These are phyloP conservation scores for Allacma fusca DNA, from an alignment of 2,888 invertebrate species.

Conservation along the genomic window DNA sequence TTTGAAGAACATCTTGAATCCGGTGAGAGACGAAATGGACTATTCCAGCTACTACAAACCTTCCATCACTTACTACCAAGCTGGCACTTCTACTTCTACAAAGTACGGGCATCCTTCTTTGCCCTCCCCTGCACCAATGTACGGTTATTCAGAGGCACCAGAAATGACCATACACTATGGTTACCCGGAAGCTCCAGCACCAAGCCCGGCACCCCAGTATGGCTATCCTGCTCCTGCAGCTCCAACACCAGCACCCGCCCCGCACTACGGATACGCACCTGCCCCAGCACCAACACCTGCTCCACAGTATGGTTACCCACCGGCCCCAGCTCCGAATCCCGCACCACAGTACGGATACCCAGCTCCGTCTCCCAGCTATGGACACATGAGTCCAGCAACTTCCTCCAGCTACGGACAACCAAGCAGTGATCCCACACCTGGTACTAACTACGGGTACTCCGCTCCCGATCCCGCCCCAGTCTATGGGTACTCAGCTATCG, in stretches of 20 bases:
- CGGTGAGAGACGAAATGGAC: slow-evolving; percentile 5
- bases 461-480: neutral
- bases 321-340: slow-evolving; percentile 5
- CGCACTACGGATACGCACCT: slow-evolving; percentile 1
- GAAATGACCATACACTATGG: neutral
- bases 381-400: neutral
- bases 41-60: slow-evolving; percentile 2
- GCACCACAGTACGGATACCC: slow-evolving; percentile 20
- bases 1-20: neutral
- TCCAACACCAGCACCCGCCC: slow-evolving; percentile 16
- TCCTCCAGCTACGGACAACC: slow-evolving; percentile 5
- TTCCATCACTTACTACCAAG: neutral
- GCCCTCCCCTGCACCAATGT: neutral
- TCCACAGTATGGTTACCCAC: slow-evolving; percentile 23
- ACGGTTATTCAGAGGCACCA: no score
- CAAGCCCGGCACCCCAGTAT: neutral
- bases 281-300: slow-evolving; percentile 23
- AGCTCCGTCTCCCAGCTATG: neutral
- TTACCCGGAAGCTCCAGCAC: neutral
- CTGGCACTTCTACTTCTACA: neutral
- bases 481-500: slow-evolving; percentile 22
- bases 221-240: slow-evolving; percentile 20
- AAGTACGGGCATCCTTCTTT: neutral
- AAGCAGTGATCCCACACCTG: neutral
- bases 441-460: neutral